phyloP scores from a whole-genome alignment of 2,113 vertebrate genomes.

The Rattus rattus region DNA sequence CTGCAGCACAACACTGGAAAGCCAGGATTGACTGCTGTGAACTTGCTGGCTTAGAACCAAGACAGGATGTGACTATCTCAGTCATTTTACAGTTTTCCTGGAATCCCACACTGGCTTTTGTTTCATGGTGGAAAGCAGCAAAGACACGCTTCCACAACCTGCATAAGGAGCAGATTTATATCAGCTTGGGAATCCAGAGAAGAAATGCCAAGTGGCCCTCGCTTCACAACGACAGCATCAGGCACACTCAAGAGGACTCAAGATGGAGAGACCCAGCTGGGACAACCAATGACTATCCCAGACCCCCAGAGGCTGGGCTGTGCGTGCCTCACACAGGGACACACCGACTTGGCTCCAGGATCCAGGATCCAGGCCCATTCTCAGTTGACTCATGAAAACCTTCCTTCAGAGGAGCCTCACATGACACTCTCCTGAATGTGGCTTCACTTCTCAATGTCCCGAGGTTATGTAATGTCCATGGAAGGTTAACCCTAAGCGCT shows the following conservation, averaged over 20 bases:
- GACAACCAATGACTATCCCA: background rate
- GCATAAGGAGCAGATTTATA: background rate
- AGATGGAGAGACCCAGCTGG: background rate
- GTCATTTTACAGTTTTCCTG: background rate
- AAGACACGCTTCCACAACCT: background rate
- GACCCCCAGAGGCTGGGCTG: background rate
- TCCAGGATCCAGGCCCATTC: background rate
- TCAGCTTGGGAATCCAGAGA: background rate
- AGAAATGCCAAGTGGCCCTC: background rate
- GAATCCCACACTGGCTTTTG: background rate
- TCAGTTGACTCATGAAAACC: no score
- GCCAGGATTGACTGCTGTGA: background rate
- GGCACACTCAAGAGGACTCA: background rate
- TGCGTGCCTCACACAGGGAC: background rate
- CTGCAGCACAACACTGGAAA: background rate
- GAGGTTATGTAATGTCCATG: background rate
- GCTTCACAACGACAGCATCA: background rate
- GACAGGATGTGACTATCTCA: background rate
- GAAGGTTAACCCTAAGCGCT: background rate
- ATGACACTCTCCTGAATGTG: background rate
- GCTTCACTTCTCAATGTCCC: background rate
- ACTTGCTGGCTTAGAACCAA: background rate
- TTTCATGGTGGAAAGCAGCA: rapidly evolving
- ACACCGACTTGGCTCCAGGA: no score
- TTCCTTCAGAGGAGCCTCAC: background rate